Evolutionary conservation across 2,797 vertebrate species (phyloP).

Genomic region (Rousettus madagascariensis): DNA sequence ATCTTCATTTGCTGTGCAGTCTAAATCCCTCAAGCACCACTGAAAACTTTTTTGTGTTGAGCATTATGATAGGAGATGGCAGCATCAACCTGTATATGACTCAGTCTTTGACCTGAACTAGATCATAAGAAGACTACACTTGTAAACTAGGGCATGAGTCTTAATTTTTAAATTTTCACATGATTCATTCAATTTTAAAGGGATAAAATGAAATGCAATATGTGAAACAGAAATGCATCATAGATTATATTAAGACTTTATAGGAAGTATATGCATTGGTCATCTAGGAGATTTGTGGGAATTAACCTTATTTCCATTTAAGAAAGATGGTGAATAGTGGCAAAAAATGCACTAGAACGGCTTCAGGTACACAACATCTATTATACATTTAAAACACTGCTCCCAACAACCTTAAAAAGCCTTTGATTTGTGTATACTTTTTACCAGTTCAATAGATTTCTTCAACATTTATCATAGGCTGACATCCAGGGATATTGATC

Average conservation of each 20-base stretch:
- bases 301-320: background rate
- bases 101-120: background rate
- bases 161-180: slow-evolving; percentile 28
- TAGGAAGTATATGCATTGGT: background rate
- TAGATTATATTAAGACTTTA: background rate
- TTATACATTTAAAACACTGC: slow-evolving; percentile 51
- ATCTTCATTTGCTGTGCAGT: background rate
- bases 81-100: background rate
- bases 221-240: background rate
- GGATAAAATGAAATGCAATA: background rate
- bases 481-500: slow-evolving; percentile 73
- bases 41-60: background rate
- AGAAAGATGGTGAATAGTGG: background rate
- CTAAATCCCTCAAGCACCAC: rapidly evolving
- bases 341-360: background rate
- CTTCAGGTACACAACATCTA: background rate
- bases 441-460: slow-evolving; percentile 62
- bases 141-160: background rate
- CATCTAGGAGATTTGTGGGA: background rate
- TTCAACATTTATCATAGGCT: slow-evolving; percentile 68
- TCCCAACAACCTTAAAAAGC: slow-evolving; percentile 50
- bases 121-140: background rate
- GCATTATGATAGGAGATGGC: background rate
- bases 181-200: background rate
- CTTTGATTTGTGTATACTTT: slow-evolving; percentile 72